A percentile compares a stretch with the other conserved stretches of the same genome.
Conservation (phyloP, 2,113 vertebrate species). For the Tetrao urogallus region DNA sequence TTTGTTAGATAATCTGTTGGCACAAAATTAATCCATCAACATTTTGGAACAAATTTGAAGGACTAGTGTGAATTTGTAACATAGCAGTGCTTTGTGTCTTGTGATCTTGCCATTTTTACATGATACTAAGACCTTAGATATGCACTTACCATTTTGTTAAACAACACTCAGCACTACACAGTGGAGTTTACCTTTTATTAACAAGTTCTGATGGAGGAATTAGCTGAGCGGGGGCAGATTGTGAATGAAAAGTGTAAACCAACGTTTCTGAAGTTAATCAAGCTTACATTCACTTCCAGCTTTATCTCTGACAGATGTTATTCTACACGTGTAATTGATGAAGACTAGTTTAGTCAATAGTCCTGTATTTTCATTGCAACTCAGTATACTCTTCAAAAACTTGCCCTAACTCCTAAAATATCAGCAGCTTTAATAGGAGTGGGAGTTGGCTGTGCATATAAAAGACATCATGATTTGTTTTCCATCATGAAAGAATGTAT, state of each 20-base stretch:
- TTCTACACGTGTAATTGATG: neutral
- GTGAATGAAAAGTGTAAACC: neutral
- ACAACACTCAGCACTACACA: accelerated
- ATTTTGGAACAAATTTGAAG: neutral
- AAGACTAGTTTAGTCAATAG: neutral
- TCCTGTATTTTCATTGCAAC: neutral
- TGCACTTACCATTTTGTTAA: neutral
- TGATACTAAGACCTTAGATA: neutral
- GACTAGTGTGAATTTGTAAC: neutral
- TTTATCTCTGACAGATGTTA: neutral
- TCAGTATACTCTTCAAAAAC: neutral
- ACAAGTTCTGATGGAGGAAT: neutral
- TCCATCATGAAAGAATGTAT: neutral
- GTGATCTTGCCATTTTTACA: neutral
- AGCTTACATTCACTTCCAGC: too few relatives aligned
- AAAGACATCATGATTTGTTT: neutral
- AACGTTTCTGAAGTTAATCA: neutral
- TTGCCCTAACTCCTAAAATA: neutral
- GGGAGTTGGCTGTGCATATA: neutral
- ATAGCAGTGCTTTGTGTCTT: too few relatives aligned
- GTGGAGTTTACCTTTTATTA: neutral
- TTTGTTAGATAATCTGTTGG: neutral
- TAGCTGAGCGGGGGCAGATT: neutral
- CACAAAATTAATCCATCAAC: neutral
- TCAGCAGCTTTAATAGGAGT: neutral